Base-by-base conservation (phyloP, 2,797 vertebrate species). In the Megalops cyprinoides region DNA sequence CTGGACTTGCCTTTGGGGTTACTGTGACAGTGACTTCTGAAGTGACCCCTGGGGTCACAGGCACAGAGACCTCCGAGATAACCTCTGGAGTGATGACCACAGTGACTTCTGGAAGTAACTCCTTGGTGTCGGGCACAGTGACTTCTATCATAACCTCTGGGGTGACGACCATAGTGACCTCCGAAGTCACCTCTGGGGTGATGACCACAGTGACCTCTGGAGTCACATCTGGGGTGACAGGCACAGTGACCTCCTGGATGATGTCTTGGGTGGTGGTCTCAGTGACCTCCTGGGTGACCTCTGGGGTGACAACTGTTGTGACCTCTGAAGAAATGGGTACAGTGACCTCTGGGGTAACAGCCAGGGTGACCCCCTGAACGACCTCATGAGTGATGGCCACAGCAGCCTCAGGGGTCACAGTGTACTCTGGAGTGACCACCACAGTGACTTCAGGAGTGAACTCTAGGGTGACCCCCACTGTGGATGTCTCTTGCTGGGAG, bases 391-490 rank as follows among this genome's bases (percentile, higher is more conserved):
- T 48, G 56, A 82, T 23, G 56, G 78, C 60, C 31, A 75, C 73
- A 51, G 56, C 58, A 10, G 31, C 67, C 78, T 82, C 58, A 46
- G 82, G 62, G 56, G 75, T 34, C 48, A 62, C 3, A 42, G 56
- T 53, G 48, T 67, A 34, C 0, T 23, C 48, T 31, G 55, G 15
- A 46, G 51, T 77, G 23, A 74, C 42, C 73, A n/a, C 46, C 9
- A 5, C 20, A 48, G 73, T 74, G 73, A 14, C 9, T 18, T 25
- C 39, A 5, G 2, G 1, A 12, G 71, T 74, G 44, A 28, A 6
- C 23, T 31, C 46, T 34, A 2, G 15, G 46, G 14, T 49, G 18
- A 34, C 89, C 79, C 89, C 88, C 20, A 88, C 0, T 6, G 44
- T 14, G 12, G 25, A 23, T 8, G 37, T 51, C 78, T 79, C 69